phyloP scores from a whole-genome alignment of 2,888 invertebrate species.

The Zootermopsis nevadensis region DNA sequence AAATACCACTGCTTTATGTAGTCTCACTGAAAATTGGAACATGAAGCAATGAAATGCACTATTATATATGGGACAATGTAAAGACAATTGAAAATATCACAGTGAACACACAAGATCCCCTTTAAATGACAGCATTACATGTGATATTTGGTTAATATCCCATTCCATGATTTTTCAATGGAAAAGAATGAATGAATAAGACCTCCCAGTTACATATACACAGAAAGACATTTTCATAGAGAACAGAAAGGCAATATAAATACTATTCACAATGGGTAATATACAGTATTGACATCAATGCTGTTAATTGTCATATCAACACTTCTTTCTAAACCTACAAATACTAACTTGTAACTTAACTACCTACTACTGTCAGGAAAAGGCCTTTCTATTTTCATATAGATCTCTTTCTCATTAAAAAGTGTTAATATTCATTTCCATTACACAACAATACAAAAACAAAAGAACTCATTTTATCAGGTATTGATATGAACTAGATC shows the following conservation, averaged over 20 bases:
- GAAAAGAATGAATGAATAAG: no score
- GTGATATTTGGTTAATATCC: no score
- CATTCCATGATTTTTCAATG: no score
- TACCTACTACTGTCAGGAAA: neutral
- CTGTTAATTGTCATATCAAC: neutral
- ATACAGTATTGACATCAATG: neutral
- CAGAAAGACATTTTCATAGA: neutral
- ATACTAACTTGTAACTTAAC: neutral
- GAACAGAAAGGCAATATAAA: neutral
- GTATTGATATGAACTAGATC: slow-evolving; percentile 34
- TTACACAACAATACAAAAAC: slow-evolving; percentile 31
- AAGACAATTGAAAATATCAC: neutral
- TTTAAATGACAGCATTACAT: neutral
- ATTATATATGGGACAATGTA: slow-evolving; percentile 19
- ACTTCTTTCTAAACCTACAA: neutral
- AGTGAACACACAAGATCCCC: neutral
- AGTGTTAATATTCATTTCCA: slow-evolving; percentile 23
- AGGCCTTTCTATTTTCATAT: slow-evolving; percentile 7
- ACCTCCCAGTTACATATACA: neutral
- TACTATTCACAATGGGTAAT: neutral
- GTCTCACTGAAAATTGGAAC: neutral
- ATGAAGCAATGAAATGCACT: slow-evolving; percentile 30
- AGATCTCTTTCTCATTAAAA: neutral
- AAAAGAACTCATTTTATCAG: slow-evolving; percentile 41
- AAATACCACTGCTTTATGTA: neutral